Evolutionary conservation across 2,797 vertebrate species (phyloP).

Genomic region (Cynodonichthys magdalenae): DNA sequence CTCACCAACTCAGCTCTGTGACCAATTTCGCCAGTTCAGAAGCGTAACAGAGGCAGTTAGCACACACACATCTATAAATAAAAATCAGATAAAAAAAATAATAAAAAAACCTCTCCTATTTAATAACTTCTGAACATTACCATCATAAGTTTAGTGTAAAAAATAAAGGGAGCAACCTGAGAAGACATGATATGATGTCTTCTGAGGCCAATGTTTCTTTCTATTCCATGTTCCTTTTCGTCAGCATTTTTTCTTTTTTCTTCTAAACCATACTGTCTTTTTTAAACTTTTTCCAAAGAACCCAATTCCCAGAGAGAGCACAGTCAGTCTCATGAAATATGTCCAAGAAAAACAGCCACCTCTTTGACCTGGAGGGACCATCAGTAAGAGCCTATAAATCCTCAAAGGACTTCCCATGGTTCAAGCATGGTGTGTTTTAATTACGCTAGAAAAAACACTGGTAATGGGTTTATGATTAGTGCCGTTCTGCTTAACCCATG

Average conservation of each 20-base stretch:
- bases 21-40: not conserved
- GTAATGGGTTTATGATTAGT: conserved; percentile 24
- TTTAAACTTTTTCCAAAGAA: conserved; percentile 24
- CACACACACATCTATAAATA: no score
- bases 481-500: conserved; percentile 38
- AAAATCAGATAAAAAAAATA: no score
- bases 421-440: conserved; percentile 68
- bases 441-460: conserved; percentile 70
- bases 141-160: no score
- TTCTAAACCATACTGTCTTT: conserved; percentile 18
- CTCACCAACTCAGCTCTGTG: not conserved
- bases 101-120: no score
- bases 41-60: no score
- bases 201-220: not conserved
- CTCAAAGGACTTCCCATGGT: conserved; percentile 57
- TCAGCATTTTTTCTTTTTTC: not conserved
- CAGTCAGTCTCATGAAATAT: conserved; percentile 74
- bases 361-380: conserved; percentile 70
- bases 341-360: conserved; percentile 80
- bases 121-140: no score
- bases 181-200: no score
- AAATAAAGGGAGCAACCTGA: no score
- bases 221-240: not conserved
- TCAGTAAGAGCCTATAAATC: conserved; percentile 59
- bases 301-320: conserved; percentile 68